These are phyloP conservation scores for Helicolenus hilgendorfi DNA, from an alignment of 2,797 vertebrate genomes.

Conservation along the genomic window DNA sequence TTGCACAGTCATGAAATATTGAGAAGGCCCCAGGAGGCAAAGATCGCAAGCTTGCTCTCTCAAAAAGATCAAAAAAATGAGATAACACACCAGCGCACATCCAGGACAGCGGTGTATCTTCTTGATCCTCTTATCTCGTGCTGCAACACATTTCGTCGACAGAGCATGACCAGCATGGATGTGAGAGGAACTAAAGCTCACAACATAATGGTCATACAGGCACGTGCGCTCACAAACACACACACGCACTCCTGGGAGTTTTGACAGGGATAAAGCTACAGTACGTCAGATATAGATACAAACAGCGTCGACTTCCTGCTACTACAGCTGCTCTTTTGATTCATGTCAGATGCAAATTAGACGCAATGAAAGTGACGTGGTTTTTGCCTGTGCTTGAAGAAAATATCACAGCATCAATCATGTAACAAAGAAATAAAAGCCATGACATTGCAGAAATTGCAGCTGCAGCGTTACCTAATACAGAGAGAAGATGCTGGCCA, in stretches of 20 bases:
- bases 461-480: background rate
- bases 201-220: conserved; percentile 36
- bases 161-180: conserved; percentile 54
- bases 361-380: background rate
- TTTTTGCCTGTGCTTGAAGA: background rate
- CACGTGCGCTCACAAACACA: conserved; percentile 22
- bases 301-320: background rate
- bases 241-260: background rate
- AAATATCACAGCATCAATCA: conserved; percentile 2
- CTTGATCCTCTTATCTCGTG: conserved; percentile 79
- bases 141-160: conserved; percentile 57
- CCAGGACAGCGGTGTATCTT: conserved; percentile 71
- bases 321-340: background rate
- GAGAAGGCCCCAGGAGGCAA: conserved; percentile 70
- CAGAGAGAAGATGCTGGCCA: background rate
- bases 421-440: background rate
- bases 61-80: conserved; percentile 83
- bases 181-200: conserved; percentile 37
- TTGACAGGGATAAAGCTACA: background rate
- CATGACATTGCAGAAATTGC: background rate
- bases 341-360: conserved; percentile 6
- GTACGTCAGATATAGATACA: background rate
- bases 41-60: conserved; percentile 74
- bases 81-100: conserved; percentile 75
- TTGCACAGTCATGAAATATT: conserved; percentile 87